Percentiles rank a stretch among this genome's conserved stretches.
Evolutionary conservation across 2,888 invertebrate species (phyloP).

Genomic region (Amitus sp.): DNA sequence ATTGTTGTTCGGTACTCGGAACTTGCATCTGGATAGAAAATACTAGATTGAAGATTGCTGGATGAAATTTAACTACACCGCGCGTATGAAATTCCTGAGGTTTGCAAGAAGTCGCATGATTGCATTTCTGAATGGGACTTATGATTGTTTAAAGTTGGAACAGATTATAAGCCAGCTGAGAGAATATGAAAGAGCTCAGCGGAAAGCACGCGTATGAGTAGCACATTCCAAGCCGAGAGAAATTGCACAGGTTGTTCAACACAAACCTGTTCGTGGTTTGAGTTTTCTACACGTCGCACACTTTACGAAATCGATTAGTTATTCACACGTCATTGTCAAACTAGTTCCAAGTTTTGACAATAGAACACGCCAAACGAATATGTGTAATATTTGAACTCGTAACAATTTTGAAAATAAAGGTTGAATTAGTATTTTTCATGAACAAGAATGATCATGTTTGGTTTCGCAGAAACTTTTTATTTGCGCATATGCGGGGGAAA

Average conservation of each 20-base stretch:
- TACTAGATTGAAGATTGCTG: too few species aligned
- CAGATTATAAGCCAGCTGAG: slow-evolving; percentile 25
- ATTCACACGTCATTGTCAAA: too few species aligned
- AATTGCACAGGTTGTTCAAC: slow-evolving; percentile 41
- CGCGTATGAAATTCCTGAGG: neutral
- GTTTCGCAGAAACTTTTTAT: neutral
- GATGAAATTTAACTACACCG: neutral
- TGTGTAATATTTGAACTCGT: too few species aligned
- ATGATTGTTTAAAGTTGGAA: slow-evolving; percentile 25
- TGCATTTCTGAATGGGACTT: slow-evolving; percentile 22
- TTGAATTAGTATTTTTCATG: too few species aligned
- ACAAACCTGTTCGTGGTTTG: slow-evolving; percentile 30
- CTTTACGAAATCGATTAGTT: too few species aligned
- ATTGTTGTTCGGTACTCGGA: neutral
- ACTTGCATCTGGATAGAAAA: too few species aligned
- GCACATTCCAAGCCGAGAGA: slow-evolving; percentile 56
- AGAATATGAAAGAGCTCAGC: too few species aligned
- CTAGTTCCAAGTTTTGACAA: too few species aligned
- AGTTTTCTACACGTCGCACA: slow-evolving; percentile 29
- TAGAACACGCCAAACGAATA: too few species aligned
- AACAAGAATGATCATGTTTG: too few species aligned
- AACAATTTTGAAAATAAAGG: too few species aligned
- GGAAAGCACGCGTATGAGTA: slow-evolving; percentile 41
- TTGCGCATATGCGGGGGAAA: slow-evolving; percentile 18
- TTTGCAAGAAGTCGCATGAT: neutral